These are phyloP conservation scores for Labeo rohita DNA, from an alignment of 2,113 vertebrate genomes.

Conservation along the genomic window DNA sequence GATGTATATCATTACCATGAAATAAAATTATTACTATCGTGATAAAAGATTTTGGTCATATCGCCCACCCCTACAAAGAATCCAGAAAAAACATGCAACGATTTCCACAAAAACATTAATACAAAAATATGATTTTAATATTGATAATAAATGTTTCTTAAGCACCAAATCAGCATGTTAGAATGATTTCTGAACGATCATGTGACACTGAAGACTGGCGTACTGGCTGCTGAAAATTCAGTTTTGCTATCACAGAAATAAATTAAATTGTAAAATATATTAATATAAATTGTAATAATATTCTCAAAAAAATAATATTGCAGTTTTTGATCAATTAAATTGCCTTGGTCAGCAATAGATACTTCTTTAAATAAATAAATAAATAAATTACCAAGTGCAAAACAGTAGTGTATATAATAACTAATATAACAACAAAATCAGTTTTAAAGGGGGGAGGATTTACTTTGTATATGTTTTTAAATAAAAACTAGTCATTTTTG, in stretches of 20 bases:
- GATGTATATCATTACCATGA: too few species aligned
- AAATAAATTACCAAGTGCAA: not conserved
- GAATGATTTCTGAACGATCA: not conserved
- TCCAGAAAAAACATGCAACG: not conserved
- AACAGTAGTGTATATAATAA: too few species aligned
- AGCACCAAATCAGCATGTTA: not conserved
- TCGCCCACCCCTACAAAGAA: too few species aligned
- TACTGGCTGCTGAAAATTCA: not conserved
- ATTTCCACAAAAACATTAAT: not conserved
- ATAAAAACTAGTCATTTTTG: not conserved
- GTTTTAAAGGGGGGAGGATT: too few species aligned
- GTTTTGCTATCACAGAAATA: not conserved
- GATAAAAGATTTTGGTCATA: too few species aligned
- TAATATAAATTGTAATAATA: not conserved
- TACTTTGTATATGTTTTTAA: not conserved
- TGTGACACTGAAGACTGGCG: not conserved
- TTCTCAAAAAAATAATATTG: not conserved
- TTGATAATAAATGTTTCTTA: not conserved
- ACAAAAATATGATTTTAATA: not conserved
- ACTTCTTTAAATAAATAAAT: not conserved
- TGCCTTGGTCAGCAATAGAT: not conserved
- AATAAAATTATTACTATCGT: too few species aligned
- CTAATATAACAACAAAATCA: too few species aligned
- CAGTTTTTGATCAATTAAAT: not conserved
- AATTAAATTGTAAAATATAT: not conserved